A percentile compares a stretch with the other conserved stretches of the same genome.
Conservation (phyloP, 2,797 vertebrate species). For the Thripadectes ignobilis region DNA sequence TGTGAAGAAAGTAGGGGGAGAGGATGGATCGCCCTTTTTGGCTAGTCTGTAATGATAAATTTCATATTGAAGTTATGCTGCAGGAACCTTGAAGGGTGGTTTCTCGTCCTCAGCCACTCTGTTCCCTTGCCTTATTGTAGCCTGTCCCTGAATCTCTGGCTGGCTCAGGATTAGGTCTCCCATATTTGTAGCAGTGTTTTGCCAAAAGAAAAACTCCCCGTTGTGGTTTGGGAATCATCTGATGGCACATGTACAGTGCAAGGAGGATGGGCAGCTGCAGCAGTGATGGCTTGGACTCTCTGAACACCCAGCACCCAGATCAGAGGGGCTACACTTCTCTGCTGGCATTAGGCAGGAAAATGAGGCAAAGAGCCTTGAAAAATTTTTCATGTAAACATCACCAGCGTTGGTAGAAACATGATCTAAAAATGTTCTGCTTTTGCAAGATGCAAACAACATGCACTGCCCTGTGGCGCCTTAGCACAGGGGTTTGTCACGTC, state of each 20-base stretch:
- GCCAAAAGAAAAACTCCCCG: neutral
- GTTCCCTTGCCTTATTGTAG: neutral
- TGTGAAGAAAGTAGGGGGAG: neutral
- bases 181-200: neutral
- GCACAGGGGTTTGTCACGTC: neutral
- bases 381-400: neutral
- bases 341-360: neutral
- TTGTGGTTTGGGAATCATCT: neutral
- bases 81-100: neutral
- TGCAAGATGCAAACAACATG: neutral
- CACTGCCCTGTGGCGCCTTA: neutral
- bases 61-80: neutral
- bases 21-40: neutral
- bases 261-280: neutral
- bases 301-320: neutral
- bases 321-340: neutral
- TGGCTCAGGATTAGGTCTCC: neutral
- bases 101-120: neutral
- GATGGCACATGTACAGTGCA: neutral
- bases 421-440: neutral
- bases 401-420: accelerated
- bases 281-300: neutral
- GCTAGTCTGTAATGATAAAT: neutral
- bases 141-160: neutral
- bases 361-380: neutral